Evolutionary conservation across 2,797 vertebrate species (phyloP).

Genomic region (Sebastes kiyomatsui): DNA sequence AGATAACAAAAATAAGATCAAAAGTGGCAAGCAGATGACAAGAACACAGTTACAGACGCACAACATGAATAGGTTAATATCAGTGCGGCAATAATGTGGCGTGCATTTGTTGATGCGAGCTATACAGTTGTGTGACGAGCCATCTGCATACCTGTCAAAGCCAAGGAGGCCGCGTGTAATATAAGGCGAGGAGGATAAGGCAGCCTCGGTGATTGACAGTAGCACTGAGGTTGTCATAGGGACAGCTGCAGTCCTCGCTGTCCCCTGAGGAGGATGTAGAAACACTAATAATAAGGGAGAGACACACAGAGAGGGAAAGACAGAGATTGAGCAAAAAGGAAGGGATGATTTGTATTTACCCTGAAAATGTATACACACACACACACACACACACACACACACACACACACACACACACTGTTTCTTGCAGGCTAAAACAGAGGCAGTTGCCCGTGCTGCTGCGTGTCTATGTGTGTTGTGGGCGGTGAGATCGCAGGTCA

Average conservation of each 20-base stretch:
- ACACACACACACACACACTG: not conserved
- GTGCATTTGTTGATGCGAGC: constrained; percentile 42
- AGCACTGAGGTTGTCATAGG: constrained; percentile 75
- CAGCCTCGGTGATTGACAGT: constrained; percentile 61
- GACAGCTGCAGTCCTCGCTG: constrained; percentile 65
- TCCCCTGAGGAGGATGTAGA: constrained; percentile 67
- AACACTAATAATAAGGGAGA: constrained; percentile 62
- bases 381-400: not conserved
- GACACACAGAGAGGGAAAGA: constrained; percentile 24
- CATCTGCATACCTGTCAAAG: constrained; percentile 69
- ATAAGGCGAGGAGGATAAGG: constrained; percentile 52
- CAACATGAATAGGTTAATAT: constrained; percentile 34
- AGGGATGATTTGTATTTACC: constrained; percentile 50
- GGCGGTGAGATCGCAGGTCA: constrained; percentile 81
- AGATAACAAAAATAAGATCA: constrained; percentile 15
- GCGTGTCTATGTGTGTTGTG: constrained; percentile 67
- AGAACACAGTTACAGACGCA: not conserved
- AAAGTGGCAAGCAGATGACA: constrained; percentile 45
- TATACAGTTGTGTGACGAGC: constrained; percentile 47
- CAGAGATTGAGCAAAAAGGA: constrained; percentile 12
- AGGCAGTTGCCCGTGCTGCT: constrained; percentile 52
- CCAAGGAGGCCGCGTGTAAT: constrained; percentile 33
- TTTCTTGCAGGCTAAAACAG: constrained; percentile 52
- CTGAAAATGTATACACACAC: constrained; percentile 14
- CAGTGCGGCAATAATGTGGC: constrained; percentile 1